Percentiles rank a stretch among this genome's conserved stretches.
Conservation (phyloP, 1,140 invertebrate genomes). For the Drosophila nannoptera region DNA sequence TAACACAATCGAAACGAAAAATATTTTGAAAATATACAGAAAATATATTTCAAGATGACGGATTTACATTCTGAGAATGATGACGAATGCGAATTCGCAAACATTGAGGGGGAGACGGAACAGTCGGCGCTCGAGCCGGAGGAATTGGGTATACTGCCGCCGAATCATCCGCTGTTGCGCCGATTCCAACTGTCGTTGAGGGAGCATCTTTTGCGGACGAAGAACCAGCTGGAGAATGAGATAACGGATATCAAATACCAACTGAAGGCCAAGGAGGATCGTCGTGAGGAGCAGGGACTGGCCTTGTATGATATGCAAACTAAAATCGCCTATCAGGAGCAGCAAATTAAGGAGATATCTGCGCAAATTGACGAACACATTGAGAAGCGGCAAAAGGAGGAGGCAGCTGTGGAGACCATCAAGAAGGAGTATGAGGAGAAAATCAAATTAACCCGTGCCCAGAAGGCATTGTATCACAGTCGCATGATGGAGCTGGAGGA, state of each 20-base stretch:
- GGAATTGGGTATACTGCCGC: conserved; percentile 60
- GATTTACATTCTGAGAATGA: conserved; percentile 2
- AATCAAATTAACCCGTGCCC: conserved; percentile 69
- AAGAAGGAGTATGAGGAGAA: conserved; percentile 78
- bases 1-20: conserved; percentile 1
- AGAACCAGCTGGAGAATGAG: conserved; percentile 81
- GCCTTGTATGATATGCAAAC: conserved; percentile 80
- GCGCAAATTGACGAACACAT: conserved; percentile 78
- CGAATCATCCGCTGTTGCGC: conserved; percentile 84
- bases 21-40: conserved; percentile 13
- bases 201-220: conserved; percentile 81
- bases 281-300: conserved; percentile 79
- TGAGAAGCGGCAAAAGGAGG: conserved; percentile 76
- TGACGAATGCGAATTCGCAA: conserved; percentile 52
- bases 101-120: conserved; percentile 18
- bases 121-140: conserved; percentile 42
- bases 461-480: conserved; percentile 76
- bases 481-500: conserved; percentile 79
- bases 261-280: conserved; percentile 78
- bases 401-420: conserved; percentile 61
- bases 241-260: conserved; percentile 81
- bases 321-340: conserved; percentile 80
- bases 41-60: conserved; percentile 28
- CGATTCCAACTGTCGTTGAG: conserved; percentile 83
- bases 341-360: conserved; percentile 80